A percentile compares a stretch with the other conserved stretches of the same genome.
phyloP scores from a whole-genome alignment of 2,113 vertebrate species.

The Aptenodytes forsteri region DNA sequence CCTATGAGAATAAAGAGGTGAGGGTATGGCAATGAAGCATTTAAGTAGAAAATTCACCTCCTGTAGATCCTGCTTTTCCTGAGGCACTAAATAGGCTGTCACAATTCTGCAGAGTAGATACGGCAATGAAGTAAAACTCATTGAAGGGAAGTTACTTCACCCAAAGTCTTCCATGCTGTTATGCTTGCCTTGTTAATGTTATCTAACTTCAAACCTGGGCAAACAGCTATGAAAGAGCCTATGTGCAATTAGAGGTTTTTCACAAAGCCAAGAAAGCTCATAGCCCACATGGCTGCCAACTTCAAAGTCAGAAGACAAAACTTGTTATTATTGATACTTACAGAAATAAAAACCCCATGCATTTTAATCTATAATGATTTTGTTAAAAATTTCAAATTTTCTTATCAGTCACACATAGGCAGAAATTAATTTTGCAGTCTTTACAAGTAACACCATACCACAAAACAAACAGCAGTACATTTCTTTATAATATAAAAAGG shows the following conservation, averaged over 20 bases:
- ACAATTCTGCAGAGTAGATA: not conserved
- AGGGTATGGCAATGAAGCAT: not conserved
- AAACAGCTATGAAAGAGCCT: not conserved
- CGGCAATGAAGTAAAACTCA: not conserved
- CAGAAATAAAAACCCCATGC: not conserved
- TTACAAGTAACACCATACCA: not conserved
- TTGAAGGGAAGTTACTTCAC: not conserved
- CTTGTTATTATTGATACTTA: not conserved
- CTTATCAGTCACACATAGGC: not conserved
- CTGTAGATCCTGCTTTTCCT: not conserved
- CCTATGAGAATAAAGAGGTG: not conserved
- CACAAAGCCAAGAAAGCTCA: not conserved
- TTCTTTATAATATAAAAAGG: not conserved
- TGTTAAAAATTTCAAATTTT: not conserved
- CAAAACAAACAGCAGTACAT: not conserved
- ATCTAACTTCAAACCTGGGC: not conserved
- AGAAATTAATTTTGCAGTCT: not conserved
- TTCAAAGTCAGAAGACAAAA: not conserved
- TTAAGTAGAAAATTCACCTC: not conserved
- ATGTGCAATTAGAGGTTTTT: not conserved
- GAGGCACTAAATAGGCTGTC: not conserved
- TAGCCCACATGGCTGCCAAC: not conserved
- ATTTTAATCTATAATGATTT: not conserved
- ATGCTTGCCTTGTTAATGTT: not conserved
- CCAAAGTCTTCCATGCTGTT: not conserved